A percentile compares a stretch with the other conserved stretches of the same genome.
phyloP scores from a whole-genome alignment of 2,113 vertebrate genomes.

The Miniopterus natalensis region DNA sequence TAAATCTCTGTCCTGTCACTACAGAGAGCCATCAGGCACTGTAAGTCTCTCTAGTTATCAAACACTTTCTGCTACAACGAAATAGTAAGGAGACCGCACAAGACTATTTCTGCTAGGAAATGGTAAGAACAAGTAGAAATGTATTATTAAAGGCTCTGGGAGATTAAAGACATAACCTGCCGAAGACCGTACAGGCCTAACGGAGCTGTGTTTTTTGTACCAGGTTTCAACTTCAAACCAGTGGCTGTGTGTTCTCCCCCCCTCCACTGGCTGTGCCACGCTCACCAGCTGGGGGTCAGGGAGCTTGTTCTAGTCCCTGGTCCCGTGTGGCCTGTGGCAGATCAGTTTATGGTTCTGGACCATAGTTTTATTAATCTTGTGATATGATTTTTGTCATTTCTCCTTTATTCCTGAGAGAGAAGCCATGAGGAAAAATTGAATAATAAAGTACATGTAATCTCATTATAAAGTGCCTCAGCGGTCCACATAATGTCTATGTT shows the following conservation, averaged over 20 bases:
- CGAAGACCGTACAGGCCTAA: not conserved
- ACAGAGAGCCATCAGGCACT: not conserved
- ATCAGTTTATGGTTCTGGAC: not conserved
- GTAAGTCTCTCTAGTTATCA: not conserved
- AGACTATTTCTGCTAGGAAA: not conserved
- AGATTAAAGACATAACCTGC: not conserved
- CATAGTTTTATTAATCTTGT: constrained; percentile 36
- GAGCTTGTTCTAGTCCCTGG: not conserved
- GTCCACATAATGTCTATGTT: constrained; percentile 25
- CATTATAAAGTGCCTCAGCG: constrained; percentile 37
- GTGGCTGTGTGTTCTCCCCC: not conserved
- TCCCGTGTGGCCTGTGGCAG: not conserved
- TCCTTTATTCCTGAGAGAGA: constrained; percentile 52
- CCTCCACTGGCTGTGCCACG: not conserved
- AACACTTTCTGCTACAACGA: not conserved
- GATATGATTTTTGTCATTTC: constrained; percentile 60
- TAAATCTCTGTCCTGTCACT: not conserved
- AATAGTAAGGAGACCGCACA: not conserved
- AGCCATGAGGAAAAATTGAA: constrained; percentile 47
- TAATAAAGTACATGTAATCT: constrained; percentile 58
- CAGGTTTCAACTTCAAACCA: not conserved
- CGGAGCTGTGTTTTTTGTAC: not conserved
- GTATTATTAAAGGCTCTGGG: not conserved
- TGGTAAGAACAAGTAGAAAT: not conserved
- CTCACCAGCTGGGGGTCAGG: not conserved